These are phyloP conservation scores for Eurois occulta DNA, from an alignment of 2,888 invertebrate genomes.

Conservation along the genomic window DNA sequence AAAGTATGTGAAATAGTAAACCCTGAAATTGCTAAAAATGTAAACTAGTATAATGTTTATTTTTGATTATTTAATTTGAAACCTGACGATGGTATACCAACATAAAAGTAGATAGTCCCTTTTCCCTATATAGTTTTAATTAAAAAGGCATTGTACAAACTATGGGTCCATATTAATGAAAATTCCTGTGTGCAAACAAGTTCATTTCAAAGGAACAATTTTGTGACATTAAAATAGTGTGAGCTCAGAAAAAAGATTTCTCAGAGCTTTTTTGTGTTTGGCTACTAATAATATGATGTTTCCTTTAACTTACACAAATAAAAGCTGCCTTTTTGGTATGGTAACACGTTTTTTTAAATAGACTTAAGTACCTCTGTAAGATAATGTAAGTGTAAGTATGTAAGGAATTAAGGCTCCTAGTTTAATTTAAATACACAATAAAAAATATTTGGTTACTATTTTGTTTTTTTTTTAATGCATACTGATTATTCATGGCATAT, in stretches of 20 bases:
- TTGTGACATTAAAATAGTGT: conserved; percentile 7
- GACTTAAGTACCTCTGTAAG: conserved; percentile 13
- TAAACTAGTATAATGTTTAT: background rate
- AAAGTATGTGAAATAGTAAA: conserved; percentile 98
- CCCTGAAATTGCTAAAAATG: background rate
- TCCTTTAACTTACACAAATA: background rate
- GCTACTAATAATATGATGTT: background rate
- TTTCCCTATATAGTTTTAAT: background rate
- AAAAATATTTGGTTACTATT: conserved; percentile 7
- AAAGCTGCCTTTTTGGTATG: background rate
- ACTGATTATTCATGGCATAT: background rate
- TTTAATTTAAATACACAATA: conserved; percentile 30
- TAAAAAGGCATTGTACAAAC: background rate
- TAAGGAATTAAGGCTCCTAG: conserved; percentile 13
- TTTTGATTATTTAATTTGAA: background rate
- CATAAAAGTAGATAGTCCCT: background rate
- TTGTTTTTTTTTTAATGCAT: background rate
- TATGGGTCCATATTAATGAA: background rate
- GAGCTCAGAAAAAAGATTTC: background rate
- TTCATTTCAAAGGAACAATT: background rate
- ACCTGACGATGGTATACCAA: background rate
- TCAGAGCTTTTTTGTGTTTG: background rate
- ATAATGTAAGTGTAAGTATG: conserved; percentile 3
- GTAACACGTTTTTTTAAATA: conserved; percentile 8
- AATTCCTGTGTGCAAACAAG: background rate